Evolutionary conservation across 2,888 invertebrate species (phyloP), one percentile per base, ranked within the genome.

Genomic region (Nemurella pictetii): DNA sequence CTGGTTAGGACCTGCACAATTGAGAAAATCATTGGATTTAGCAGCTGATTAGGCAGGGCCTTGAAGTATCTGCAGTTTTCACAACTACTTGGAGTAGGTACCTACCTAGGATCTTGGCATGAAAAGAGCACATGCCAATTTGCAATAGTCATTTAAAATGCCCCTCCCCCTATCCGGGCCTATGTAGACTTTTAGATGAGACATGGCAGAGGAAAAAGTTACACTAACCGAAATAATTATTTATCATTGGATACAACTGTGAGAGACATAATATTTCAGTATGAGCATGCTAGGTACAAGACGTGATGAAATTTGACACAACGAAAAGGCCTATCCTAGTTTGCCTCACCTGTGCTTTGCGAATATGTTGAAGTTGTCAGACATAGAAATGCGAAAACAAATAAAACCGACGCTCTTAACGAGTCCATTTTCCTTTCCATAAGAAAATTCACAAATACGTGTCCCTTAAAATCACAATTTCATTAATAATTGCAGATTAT

Each of bases 331-430:
- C 55, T 20, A 3, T 55, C 20, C 15, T 20, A 78, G 15, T 15
- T 20, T 35, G 0, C 0, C 30, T 80, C 28, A 80, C 80, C 36
- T 36, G 27, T 81, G n/a, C 35, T 26, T 36, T 30, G 30, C 27
- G 80, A 81, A 81, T 35, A 35, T n/a, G 32, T 81, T 81, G 80
- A 30, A 35, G 80, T 83, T 83, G 85, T 83, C 83, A 85, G 77
- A 83, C 80, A 78, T 85, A 85, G 35, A 85, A 83, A 85, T 85
- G 83, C 78, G 80, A 85, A 80, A 83, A 81, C 75, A 73, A 81
- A 80, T 75, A 84, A 84, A 84, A 84, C 35, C 35, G 80, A 84
- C 74, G 81, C 32, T 72, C 72, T 72, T 84, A 82, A 32, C 26
- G 84, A 82, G 81, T 80, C 84, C 84, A 84, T 84, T 81, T 74